Base-by-base conservation (phyloP, 2,888 invertebrate genomes). In the Pheosia tremula region DNA sequence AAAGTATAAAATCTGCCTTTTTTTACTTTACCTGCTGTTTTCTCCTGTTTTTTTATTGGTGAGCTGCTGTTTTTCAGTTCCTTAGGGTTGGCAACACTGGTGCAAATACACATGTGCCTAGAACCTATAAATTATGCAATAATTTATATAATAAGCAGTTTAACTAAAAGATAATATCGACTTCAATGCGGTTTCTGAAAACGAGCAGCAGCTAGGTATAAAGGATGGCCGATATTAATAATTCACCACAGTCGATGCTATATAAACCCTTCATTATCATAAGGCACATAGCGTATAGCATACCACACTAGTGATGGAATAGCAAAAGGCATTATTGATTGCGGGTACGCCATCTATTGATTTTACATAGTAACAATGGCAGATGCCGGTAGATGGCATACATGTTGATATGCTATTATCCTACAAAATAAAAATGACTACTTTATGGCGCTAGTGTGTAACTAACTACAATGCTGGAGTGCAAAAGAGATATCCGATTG, bases 401-500 rank as follows among this genome's bases (percentile, higher is more conserved):
- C 39, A 43, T 45, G 71, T 67, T 69, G 59, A 47, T 54, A 61
- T 66, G 65, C 13, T 58, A 61, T 67, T 66, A 72, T 63, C 53
- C 66, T 68, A 63, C 66, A 41, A 74, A 73, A 68, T 63, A 65
- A 59, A 69, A 69, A 69, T 58, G 58, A 53, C 58, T 62, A n/a
- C 39, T 54, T 54, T 50, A 58, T 74, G 73, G 79, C 79, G 75
- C 71, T 72, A 75, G 68, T 71, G 65, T 63, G 50, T 45, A 56
- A 8, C 24, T 45, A 56, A 8, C 24, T 24, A 38, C 55, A 62
- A 57, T 45, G 11, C 39, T n/a, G 47, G 56, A 58, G 84, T 67
- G 69, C 59, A 80, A 91, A 70, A 84, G 90, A 88, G 90, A 90
- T 65, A 72, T 67, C 74, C 74, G 75, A 80, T 61, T 62, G 66